Percentiles rank a stretch among this genome's conserved stretches.
phyloP scores from a whole-genome alignment of 2,797 vertebrate genomes.

The Morus bassanus region DNA sequence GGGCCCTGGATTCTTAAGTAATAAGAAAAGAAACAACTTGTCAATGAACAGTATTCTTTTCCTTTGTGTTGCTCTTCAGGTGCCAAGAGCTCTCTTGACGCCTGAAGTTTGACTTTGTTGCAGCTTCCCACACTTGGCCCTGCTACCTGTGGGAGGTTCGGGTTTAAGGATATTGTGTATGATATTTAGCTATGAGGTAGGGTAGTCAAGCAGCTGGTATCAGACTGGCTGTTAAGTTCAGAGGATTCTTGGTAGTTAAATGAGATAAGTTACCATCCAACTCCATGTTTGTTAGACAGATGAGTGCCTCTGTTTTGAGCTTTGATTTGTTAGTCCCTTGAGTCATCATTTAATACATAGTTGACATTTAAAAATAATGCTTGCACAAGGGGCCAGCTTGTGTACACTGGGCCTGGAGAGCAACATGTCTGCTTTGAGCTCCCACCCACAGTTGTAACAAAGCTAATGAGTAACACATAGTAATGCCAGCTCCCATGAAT shows the following conservation, averaged over 20 bases:
- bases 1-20: background rate
- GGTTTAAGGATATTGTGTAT: background rate
- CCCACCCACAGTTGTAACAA: background rate
- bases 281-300: background rate
- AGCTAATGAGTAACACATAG: background rate
- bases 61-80: background rate
- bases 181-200: accelerated
- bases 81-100: background rate
- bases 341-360: background rate
- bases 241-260: background rate
- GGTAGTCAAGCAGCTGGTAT: background rate
- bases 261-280: background rate
- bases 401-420: background rate
- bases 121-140: background rate
- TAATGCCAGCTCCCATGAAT: conserved; percentile 15
- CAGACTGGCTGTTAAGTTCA: background rate
- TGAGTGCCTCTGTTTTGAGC: background rate
- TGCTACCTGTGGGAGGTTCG: background rate
- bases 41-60: background rate
- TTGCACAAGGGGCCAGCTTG: conserved; percentile 48
- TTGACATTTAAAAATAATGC: conserved; percentile 45
- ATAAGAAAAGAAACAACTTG: conserved; percentile 27
- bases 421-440: background rate
- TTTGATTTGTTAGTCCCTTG: background rate
- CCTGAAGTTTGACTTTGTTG: background rate